phyloP scores from a whole-genome alignment of 2,113 vertebrate genomes.

The Tragelaphus buxtoni region DNA sequence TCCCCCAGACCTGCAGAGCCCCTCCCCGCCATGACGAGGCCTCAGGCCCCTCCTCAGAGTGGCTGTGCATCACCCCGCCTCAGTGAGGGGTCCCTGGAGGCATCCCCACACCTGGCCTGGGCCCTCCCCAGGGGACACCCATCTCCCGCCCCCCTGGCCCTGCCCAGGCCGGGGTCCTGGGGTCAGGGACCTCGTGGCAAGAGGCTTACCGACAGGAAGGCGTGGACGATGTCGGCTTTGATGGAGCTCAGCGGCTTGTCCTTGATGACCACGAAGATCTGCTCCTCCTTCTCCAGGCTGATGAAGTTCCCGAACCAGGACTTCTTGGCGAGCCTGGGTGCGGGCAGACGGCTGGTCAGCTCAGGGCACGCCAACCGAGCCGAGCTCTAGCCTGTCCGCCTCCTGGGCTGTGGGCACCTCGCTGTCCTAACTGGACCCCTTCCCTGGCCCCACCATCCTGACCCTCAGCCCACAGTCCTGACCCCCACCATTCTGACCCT shows the following conservation, averaged over 20 bases:
- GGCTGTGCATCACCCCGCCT: not conserved
- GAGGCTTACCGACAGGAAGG: slow-evolving; percentile 95
- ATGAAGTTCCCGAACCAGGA: slow-evolving; percentile 99
- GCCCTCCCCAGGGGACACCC: not conserved
- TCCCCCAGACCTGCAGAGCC: not conserved
- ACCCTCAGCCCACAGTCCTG: not conserved
- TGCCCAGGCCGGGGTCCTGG: rapidly evolving
- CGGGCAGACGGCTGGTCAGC: rapidly evolving
- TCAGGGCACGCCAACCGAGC: rapidly evolving
- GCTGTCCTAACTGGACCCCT: not conserved
- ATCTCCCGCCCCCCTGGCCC: not conserved
- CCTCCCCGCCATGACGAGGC: rapidly evolving
- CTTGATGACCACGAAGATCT: slow-evolving; percentile 98
- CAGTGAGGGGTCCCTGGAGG: too few species aligned
- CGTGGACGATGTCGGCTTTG: slow-evolving; percentile 98
- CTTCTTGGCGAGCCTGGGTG: slow-evolving; percentile 97
- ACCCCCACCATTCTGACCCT: not conserved
- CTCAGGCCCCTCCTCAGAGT: not conserved
- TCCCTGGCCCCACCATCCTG: too few species aligned
- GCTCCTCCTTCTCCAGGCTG: slow-evolving; percentile 98
- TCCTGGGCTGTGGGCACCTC: not conserved
- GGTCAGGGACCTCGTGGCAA: rapidly evolving
- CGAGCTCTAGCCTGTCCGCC: rapidly evolving
- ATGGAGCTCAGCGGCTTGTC: slow-evolving; percentile 99
- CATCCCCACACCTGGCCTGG: not conserved